Evolutionary conservation across 2,797 vertebrate species (phyloP), one percentile per base, ranked within the genome.

Genomic region (Carduelis carduelis): DNA sequence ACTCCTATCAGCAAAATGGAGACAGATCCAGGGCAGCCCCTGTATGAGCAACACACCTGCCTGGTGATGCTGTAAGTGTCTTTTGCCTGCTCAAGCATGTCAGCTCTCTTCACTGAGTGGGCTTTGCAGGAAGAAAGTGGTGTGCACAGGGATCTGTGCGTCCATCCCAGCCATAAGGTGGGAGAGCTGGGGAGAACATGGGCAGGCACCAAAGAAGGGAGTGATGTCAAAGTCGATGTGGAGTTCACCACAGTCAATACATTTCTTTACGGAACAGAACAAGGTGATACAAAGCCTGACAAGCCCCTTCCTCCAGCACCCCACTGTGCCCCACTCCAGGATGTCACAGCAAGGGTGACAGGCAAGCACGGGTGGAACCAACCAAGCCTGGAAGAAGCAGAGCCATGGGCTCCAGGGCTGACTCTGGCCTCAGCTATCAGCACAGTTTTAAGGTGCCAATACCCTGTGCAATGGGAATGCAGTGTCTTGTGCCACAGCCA

Each of bases 321-420:
- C 64, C 7, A 2, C 14, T 0, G 0, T 47, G 41, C 4, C 20
- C 32, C 12, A 8, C 35, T 53, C 74, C 2, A 1, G 20, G 30
- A 56, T 2, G 6, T 12, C 9, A 6, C 4, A 1, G 39, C 0
- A 0, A 66, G 30, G 16, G 41, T 14, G 27, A 46, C 68, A 57
- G 55, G 71, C 60, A 23, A 1, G 1, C 3, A 11, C 0, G 0
- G 17, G 35, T 4, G 5, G 57, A 63, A 75, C 34, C 24, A 43
- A 28, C 9, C 11, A 7, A 2, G 2, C 24, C 35, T 20, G 32
- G 34, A 32, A 63, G 49, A 59, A 69, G 28, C 15, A 2, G 32
- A 80, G 28, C 49, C 21, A 5, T 16, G 21, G 63, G 37, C 37
- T 37, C 37, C 47, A 65, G 35, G n/a, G 12, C 1, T 6, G 1